Percentiles rank a stretch among this genome's conserved stretches.
Conservation (phyloP, 2,888 invertebrate genomes). For the Leptinotarsa juncta region DNA sequence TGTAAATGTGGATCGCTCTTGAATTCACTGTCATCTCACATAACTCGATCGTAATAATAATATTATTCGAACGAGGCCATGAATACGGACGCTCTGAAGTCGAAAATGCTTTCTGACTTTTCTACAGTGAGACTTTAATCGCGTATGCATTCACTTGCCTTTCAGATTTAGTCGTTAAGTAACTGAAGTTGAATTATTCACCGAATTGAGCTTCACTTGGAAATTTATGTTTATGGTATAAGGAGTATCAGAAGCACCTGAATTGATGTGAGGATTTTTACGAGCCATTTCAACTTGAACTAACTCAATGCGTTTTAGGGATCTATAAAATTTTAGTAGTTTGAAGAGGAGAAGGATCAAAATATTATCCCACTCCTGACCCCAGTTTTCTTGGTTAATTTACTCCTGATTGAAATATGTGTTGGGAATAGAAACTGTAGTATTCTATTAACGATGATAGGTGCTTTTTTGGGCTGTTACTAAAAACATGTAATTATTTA, state of each 20-base stretch:
- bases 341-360: neutral
- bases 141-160: neutral
- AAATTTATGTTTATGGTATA: neutral
- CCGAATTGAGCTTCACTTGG: neutral
- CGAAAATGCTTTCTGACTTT: neutral
- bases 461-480: no score
- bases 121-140: neutral
- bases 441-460: no score
- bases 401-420: neutral
- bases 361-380: neutral
- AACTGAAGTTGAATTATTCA: neutral
- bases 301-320: neutral
- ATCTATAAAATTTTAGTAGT: neutral
- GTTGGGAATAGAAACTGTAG: no score
- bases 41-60: constrained; percentile 1
- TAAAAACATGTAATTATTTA: no score
- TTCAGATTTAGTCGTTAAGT: neutral
- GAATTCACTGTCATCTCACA: neutral
- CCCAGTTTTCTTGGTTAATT: neutral
- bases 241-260: neutral
- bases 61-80: neutral
- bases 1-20: neutral
- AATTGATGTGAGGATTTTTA: neutral
- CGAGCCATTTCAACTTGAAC: constrained; percentile 1
- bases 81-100: neutral